phyloP scores from a whole-genome alignment of 2,797 vertebrate species.

The Aulostomus chinensis region DNA sequence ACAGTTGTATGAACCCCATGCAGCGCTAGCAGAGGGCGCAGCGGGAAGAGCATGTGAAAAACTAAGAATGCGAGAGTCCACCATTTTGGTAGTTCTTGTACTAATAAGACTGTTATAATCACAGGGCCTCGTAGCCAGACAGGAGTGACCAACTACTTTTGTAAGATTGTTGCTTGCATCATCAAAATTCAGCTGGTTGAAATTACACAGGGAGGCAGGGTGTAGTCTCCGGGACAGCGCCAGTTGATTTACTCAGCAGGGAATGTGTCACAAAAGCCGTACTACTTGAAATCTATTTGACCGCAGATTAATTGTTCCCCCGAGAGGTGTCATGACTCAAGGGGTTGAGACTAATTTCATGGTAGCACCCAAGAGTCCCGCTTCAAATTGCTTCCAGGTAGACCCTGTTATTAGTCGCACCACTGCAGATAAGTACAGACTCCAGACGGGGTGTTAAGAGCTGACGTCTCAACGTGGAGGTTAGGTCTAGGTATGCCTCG shows the following conservation, averaged over 20 bases:
- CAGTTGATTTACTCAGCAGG: conserved; percentile 29
- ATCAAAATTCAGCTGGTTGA: conserved; percentile 60
- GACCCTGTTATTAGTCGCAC: conserved; percentile 73
- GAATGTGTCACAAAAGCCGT: conserved; percentile 36
- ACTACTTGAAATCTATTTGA: conserved; percentile 20
- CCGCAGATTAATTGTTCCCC: conserved; percentile 46
- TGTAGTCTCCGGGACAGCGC: conserved; percentile 45
- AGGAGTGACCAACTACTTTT: conserved; percentile 53
- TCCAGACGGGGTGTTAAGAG: conserved; percentile 62
- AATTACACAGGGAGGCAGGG: conserved; percentile 65
- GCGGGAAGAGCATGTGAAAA: conserved; percentile 12
- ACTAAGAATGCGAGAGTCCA: not conserved
- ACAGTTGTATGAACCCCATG: conserved; percentile 38
- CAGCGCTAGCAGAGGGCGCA: conserved; percentile 5
- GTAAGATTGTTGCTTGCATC: conserved; percentile 50
- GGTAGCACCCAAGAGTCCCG: conserved; percentile 50
- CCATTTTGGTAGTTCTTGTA: not conserved
- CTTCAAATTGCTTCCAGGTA: conserved; percentile 71
- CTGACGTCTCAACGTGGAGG: conserved; percentile 48
- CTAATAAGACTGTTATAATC: conserved; percentile 9
- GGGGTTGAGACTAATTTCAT: conserved; percentile 67
- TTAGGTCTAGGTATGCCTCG: conserved; percentile 35
- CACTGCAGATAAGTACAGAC: conserved; percentile 65
- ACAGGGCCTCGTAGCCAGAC: too few relatives aligned
- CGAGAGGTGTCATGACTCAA: conserved; percentile 56